Base-by-base conservation (phyloP, 2,888 invertebrate species). In the Galerucella pusilla region DNA sequence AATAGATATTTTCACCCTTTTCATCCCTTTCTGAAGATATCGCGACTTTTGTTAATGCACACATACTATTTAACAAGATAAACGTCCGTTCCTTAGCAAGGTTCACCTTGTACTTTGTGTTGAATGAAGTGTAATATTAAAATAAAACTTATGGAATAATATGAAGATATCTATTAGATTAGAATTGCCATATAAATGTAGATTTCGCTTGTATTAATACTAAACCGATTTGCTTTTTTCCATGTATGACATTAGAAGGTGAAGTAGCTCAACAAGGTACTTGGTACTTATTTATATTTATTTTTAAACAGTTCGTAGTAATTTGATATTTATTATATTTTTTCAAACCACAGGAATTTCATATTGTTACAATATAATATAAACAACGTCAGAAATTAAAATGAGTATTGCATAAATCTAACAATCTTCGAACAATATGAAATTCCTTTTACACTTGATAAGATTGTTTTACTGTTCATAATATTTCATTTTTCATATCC, bases 221-320 rank as follows among this genome's bases (percentile, higher is more conserved):
- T 52, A 52, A 52, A 52, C n/a, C 52, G 57, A 57, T 57, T 57
- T 77, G 82, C 82, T 84, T 85, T 86, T 85, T 86, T 86, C 81
- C 86, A 86, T 87, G 86, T 79, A 75, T 80, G 80, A 80, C 86
- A 63, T 67, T 78, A 91, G 91, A 92, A 89, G 91, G 91, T 83
- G 91, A 92, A 87, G 88, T 90, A 84, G 90, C 91, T 68, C 91
- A 91, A 82, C 90, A 91, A 92, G 92, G 92, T 92, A 91, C 42
- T 63, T 61, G 54, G 54, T 28, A 65, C 83, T 42, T 84, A 83
- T 80, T 77, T 73, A 73, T 74, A 76, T 76, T 67, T 54, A 42
- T 71, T 65, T 11, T 46, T 20, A 20, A 9, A 35, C 10, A 35
- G 6, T 73, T 77, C 75, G 74, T 76, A 64, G 71, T 74, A 72